A percentile compares a stretch with the other conserved stretches of the same genome.
Conservation (phyloP, 2,888 invertebrate species). For the Margaritifera margaritifera region DNA sequence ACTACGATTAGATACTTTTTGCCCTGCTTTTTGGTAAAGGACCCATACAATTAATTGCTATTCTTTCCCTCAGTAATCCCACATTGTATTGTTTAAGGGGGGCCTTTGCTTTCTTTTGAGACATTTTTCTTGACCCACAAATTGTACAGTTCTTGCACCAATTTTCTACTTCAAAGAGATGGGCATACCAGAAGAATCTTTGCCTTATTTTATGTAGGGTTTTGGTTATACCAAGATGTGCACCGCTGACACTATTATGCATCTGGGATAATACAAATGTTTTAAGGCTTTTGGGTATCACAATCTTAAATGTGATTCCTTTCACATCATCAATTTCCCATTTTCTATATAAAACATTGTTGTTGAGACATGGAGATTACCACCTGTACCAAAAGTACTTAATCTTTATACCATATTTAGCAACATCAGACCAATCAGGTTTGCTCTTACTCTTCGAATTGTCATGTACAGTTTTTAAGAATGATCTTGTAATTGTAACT, state of each 20-base stretch:
- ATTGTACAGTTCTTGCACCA: constrained; percentile 4
- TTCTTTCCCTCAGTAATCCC: constrained; percentile 24
- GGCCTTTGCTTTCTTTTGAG: background rate
- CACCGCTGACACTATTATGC: background rate
- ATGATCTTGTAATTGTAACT: too few species aligned
- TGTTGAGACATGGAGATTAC: background rate
- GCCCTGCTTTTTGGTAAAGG: constrained; percentile 19
- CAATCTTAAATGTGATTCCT: background rate
- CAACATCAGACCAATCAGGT: background rate
- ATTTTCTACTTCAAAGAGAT: constrained; percentile 3
- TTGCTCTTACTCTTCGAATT: background rate
- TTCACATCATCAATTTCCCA: background rate
- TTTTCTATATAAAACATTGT: background rate
- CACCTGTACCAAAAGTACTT: too few species aligned
- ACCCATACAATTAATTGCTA: constrained; percentile 22
- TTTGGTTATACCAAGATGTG: constrained; percentile 1
- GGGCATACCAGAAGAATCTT: constrained; percentile 6
- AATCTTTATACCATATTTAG: too few species aligned
- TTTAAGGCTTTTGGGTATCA: background rate
- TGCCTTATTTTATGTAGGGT: background rate
- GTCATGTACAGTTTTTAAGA: background rate
- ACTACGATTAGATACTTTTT: constrained; percentile 29
- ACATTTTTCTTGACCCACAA: constrained; percentile 1
- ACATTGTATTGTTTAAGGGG: too few species aligned
- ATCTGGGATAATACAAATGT: background rate